Percentiles rank a stretch among this genome's conserved stretches.
These are phyloP conservation scores for Zaprionus gabonicus DNA, from an alignment of 1,140 invertebrate genomes.

Conservation along the genomic window DNA sequence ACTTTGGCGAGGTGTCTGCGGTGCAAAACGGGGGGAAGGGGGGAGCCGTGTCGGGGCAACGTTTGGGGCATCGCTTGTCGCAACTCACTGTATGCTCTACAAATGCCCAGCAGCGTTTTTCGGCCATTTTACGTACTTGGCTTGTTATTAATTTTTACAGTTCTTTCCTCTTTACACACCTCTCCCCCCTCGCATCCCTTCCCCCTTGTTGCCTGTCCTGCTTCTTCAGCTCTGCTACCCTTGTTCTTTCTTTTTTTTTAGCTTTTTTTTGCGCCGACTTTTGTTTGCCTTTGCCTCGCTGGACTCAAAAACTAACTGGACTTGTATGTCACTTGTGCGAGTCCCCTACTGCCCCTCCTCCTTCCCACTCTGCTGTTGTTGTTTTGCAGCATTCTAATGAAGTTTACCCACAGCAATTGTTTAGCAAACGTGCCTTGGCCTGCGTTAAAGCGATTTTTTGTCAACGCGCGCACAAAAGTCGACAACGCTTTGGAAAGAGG, in stretches of 20 bases:
- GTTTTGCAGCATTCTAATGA: conserved; percentile 76
- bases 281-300: conserved; percentile 55
- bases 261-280: conserved; percentile 40
- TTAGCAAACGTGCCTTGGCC: conserved; percentile 82
- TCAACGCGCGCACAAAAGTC: conserved; percentile 80
- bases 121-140: conserved; percentile 57
- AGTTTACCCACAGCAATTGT: conserved; percentile 83
- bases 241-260: conserved; percentile 25
- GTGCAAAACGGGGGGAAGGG: background rate
- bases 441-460: conserved; percentile 82
- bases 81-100: conserved; percentile 47
- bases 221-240: background rate
- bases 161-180: conserved; percentile 1
- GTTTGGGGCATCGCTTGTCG: conserved; percentile 6
- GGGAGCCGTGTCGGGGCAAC: background rate
- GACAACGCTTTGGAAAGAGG: conserved; percentile 21
- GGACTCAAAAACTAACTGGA: conserved; percentile 46
- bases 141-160: conserved; percentile 62
- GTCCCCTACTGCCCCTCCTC: conserved; percentile 21
- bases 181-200: background rate
- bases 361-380: conserved; percentile 36
- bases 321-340: conserved; percentile 77
- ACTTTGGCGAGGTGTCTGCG: conserved; percentile 34
- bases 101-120: conserved; percentile 68
- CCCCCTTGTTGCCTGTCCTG: conserved; percentile 19